These are phyloP conservation scores for Anguilla anguilla DNA, from an alignment of 2,797 vertebrate species.

Conservation along the genomic window DNA sequence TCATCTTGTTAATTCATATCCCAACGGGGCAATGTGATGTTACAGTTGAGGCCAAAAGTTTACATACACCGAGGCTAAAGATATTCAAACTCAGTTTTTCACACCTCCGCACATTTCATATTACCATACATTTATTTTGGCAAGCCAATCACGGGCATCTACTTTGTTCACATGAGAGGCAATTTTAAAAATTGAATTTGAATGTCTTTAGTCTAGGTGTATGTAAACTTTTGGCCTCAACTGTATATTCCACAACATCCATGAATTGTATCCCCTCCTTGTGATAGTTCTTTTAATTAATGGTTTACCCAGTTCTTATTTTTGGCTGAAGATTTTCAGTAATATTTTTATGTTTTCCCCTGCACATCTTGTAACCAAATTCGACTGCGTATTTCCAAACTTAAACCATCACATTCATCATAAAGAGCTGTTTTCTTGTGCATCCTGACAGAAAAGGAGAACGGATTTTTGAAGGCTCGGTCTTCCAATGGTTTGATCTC, in stretches of 20 bases:
- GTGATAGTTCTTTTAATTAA: background rate
- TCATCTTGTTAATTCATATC: background rate
- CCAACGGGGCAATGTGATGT: slow-evolving; percentile 7
- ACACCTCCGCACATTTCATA: no score
- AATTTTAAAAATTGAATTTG: no score
- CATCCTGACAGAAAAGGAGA: background rate
- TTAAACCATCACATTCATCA: background rate
- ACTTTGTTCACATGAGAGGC: no score
- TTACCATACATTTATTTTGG: no score
- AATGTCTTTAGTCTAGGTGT: no score
- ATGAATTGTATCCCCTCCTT: slow-evolving; percentile 22
- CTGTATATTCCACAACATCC: background rate
- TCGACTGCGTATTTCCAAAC: background rate
- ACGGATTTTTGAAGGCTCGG: background rate
- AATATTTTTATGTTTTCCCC: slow-evolving; percentile 3
- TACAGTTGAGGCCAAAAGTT: no score
- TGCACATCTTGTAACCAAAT: background rate
- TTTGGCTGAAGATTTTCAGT: slow-evolving; percentile 19
- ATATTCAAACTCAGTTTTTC: no score
- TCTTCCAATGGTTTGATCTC: background rate
- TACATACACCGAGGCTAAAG: no score
- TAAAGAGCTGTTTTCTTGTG: background rate
- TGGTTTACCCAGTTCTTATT: slow-evolving; percentile 18
- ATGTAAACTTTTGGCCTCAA: no score
- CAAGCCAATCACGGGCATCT: no score